Conservation (phyloP, 2,797 vertebrate genomes). For the Poeciliopsis infans region DNA sequence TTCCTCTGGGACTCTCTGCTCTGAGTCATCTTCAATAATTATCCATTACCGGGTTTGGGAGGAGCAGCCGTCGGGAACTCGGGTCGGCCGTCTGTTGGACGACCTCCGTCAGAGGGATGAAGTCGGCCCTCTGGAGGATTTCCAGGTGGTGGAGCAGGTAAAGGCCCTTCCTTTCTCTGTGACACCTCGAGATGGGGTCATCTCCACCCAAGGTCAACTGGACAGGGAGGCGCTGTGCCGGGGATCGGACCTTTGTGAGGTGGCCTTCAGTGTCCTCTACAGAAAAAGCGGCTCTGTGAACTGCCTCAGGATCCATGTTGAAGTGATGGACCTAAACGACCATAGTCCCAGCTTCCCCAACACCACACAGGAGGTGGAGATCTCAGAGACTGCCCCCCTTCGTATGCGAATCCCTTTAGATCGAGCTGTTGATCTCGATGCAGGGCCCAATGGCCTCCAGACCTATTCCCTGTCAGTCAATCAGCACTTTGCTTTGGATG, state of each 20-base stretch:
- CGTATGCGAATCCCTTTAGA: slow-evolving; percentile 89
- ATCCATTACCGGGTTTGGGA: slow-evolving; percentile 85
- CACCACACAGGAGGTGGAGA: slow-evolving; percentile 87
- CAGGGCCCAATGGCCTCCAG: slow-evolving; percentile 83
- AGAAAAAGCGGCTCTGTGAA: slow-evolving; percentile 78
- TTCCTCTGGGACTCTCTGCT: slow-evolving; percentile 34
- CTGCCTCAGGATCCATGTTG: slow-evolving; percentile 87
- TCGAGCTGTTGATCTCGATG: slow-evolving; percentile 86
- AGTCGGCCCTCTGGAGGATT: slow-evolving; percentile 72
- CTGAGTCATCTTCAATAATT: slow-evolving; percentile 59
- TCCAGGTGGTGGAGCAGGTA: slow-evolving; percentile 88
- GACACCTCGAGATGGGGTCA: slow-evolving; percentile 77
- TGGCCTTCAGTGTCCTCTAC: slow-evolving; percentile 89
- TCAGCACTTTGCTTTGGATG: slow-evolving; percentile 88
- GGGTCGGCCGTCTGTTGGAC: slow-evolving; percentile 84
- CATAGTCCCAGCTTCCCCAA: slow-evolving; percentile 87
- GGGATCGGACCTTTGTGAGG: slow-evolving; percentile 84
- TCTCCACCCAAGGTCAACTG: slow-evolving; percentile 84
- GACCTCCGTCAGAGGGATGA: slow-evolving; percentile 81
- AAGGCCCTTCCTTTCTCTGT: slow-evolving; percentile 83
- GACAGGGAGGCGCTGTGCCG: slow-evolving; percentile 91
- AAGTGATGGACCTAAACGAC: slow-evolving; percentile 91
- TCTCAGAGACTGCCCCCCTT: slow-evolving; percentile 88
- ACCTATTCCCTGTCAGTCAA: slow-evolving; percentile 87
- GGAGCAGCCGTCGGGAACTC: slow-evolving; percentile 85